A percentile compares a stretch with the other conserved stretches of the same genome.
Evolutionary conservation across 1,140 invertebrate species (phyloP).

Genomic region (Oryzaephilus surinamensis): DNA sequence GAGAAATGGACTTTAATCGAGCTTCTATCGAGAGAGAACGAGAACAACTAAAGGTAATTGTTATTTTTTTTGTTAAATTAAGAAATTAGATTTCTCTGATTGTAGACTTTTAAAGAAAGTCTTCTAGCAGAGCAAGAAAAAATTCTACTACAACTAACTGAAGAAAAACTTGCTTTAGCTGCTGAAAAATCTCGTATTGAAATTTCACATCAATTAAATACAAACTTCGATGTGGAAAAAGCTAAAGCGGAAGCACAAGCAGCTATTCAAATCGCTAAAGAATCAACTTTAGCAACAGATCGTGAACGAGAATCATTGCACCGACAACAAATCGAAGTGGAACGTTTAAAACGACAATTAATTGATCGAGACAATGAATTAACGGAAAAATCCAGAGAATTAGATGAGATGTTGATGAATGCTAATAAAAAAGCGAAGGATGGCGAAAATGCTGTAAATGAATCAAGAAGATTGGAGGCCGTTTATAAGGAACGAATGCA

Average conservation of each 20-base stretch:
- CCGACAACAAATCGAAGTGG: slow-evolving; percentile 35
- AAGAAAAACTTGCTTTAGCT: slow-evolving; percentile 35
- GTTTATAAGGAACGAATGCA: slow-evolving; percentile 28
- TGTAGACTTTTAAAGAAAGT: slow-evolving; percentile 35
- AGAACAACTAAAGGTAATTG: slow-evolving; percentile 29
- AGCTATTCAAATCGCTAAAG: slow-evolving; percentile 38
- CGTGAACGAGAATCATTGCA: slow-evolving; percentile 36
- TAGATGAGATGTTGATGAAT: slow-evolving; percentile 18
- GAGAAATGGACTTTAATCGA: slow-evolving; percentile 34
- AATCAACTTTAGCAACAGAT: slow-evolving; percentile 38
- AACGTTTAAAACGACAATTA: slow-evolving; percentile 34
- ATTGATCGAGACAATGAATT: slow-evolving; percentile 35
- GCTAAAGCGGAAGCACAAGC: slow-evolving; percentile 39
- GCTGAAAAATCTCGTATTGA: slow-evolving; percentile 38
- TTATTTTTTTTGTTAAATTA: slow-evolving; percentile 4
- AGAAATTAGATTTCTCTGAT: no score
- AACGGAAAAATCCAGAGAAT: slow-evolving; percentile 32
- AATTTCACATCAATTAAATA: slow-evolving; percentile 33
- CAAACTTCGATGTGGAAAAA: slow-evolving; percentile 30
- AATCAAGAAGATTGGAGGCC: slow-evolving; percentile 31
- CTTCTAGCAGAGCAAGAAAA: slow-evolving; percentile 38
- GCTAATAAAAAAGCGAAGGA: slow-evolving; percentile 12
- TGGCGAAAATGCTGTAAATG: slow-evolving; percentile 30
- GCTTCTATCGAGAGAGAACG: slow-evolving; percentile 38
- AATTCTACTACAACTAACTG: slow-evolving; percentile 34